Evolutionary conservation across 2,113 vertebrate genomes (phyloP), one percentile per base, ranked within the genome.

Genomic region (Maccullochella peelii): DNA sequence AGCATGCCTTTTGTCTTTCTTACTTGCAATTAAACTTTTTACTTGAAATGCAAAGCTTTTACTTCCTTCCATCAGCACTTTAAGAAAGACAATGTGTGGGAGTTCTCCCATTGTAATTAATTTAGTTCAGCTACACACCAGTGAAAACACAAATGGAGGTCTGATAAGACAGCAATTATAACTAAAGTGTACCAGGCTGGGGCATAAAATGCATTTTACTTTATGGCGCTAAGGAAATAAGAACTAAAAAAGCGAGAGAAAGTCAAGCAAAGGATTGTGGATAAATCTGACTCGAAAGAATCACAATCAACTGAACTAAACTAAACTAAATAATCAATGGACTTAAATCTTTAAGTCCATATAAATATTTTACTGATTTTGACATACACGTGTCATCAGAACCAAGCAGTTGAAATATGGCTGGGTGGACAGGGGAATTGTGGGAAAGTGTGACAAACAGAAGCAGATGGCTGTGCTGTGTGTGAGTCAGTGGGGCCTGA

Each of bases 401-500:
- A 4, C 58, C 44, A 14, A 55, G 21, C n/a, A 21, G 79, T 21
- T 79, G 1, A 65, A 76, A 49, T 40, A 67, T 68, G 27, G 38
- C 23, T 66, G 23, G 4, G 16, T 33, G 49, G 55, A 78, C 52
- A 59, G 20, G 42, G 70, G 54, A 38, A 76, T 21, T 72, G 71
- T 58, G 36, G 47, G 42, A 65, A 71, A 65, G 40, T 10, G 14
- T 36, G 15, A 63, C 25, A 50, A 76, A 76, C 50, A 78, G 57
- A 65, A 83, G 76, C 79, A 82, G 79, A 82, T 84, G 75, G 78
- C 50, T 67, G 65, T 52, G 49, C 50, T 69, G 36, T 78, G 67
- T 75, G 14, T 21, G 58, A 65, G 38, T 77, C 74, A 71, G 47
- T 59, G 58, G 52, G 65, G 62, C 69, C 49, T 68, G 84, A 50